A percentile compares a stretch with the other conserved stretches of the same genome.
Conservation (phyloP, 2,888 invertebrate species). For the Zaprionus lineosus region DNA sequence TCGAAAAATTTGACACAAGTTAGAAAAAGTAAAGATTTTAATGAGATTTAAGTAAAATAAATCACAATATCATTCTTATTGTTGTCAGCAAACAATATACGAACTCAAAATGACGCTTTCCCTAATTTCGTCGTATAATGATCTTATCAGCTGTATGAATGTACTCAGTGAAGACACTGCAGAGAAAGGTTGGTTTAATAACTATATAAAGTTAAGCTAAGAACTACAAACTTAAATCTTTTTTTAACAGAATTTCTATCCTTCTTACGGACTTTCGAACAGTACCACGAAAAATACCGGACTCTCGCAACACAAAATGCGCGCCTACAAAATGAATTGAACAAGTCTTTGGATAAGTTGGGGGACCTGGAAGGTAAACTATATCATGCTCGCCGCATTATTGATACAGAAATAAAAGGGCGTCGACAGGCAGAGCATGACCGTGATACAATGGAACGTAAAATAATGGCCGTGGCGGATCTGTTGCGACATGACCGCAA, state of each 20-base stretch:
- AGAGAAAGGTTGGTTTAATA: slow-evolving; percentile 86
- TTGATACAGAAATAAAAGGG: slow-evolving; percentile 90
- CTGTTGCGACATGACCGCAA: slow-evolving; percentile 88
- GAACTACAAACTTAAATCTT: background rate
- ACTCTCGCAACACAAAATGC: slow-evolving; percentile 88
- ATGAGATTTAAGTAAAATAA: background rate
- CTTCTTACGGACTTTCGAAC: slow-evolving; percentile 89
- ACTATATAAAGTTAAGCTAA: too few relatives aligned
- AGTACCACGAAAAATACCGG: slow-evolving; percentile 88
- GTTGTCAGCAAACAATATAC: background rate
- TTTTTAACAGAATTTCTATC: slow-evolving; percentile 87
- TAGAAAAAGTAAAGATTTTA: background rate
- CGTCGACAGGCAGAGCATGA: slow-evolving; percentile 88
- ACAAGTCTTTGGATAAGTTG: slow-evolving; percentile 88
- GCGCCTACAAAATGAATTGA: slow-evolving; percentile 88
- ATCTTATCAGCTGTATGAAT: slow-evolving; percentile 87
- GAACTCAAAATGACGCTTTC: slow-evolving; percentile 84
- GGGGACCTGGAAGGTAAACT: slow-evolving; percentile 91
- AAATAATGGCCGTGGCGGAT: slow-evolving; percentile 89
- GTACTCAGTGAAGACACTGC: slow-evolving; percentile 87
- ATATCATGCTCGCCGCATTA: slow-evolving; percentile 89
- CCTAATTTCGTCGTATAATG: slow-evolving; percentile 88
- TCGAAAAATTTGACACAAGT: background rate
- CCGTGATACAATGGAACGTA: slow-evolving; percentile 88
- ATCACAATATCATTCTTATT: background rate